These are phyloP conservation scores for Nothobranchius kuhntae DNA, from an alignment of 2,113 vertebrate species.

Conservation along the genomic window DNA sequence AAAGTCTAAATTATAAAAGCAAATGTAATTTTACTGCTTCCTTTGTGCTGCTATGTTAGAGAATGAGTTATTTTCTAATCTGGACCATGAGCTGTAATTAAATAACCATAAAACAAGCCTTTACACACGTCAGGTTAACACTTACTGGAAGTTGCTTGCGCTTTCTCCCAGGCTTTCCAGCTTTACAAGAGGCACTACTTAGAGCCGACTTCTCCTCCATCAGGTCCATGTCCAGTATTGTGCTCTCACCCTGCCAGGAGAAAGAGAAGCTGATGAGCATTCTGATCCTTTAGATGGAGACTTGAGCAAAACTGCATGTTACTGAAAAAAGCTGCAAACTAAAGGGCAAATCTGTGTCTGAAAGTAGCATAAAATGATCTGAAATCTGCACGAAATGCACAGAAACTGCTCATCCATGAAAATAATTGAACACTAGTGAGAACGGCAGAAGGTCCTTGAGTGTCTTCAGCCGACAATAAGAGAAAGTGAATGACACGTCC, in stretches of 20 bases:
- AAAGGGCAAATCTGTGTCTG: no score
- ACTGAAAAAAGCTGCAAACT: no score
- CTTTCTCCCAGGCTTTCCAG: slow-evolving; percentile 87
- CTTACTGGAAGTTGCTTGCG: slow-evolving; percentile 90
- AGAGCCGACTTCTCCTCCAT: slow-evolving; percentile 85
- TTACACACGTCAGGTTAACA: slow-evolving; percentile 42
- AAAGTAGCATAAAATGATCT: not conserved
- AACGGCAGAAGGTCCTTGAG: slow-evolving; percentile 26
- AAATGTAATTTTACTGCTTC: not conserved
- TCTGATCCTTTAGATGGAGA: not conserved
- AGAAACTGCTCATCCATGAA: not conserved
- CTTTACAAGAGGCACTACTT: slow-evolving; percentile 82
- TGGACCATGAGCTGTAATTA: not conserved
- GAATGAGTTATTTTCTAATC: slow-evolving; percentile 1
- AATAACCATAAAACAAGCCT: not conserved
- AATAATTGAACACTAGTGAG: slow-evolving; percentile 27
- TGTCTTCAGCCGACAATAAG: slow-evolving; percentile 60
- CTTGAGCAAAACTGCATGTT: no score
- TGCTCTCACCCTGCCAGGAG: slow-evolving; percentile 82
- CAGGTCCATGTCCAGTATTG: slow-evolving; percentile 77
- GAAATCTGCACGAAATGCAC: slow-evolving; percentile 16
- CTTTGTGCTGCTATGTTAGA: no score
- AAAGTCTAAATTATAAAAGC: no score
- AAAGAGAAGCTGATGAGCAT: not conserved
- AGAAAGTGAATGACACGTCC: slow-evolving; percentile 68